These are phyloP conservation scores for Micromesistius poutassou DNA, from an alignment of 2,797 vertebrate genomes.

Conservation along the genomic window DNA sequence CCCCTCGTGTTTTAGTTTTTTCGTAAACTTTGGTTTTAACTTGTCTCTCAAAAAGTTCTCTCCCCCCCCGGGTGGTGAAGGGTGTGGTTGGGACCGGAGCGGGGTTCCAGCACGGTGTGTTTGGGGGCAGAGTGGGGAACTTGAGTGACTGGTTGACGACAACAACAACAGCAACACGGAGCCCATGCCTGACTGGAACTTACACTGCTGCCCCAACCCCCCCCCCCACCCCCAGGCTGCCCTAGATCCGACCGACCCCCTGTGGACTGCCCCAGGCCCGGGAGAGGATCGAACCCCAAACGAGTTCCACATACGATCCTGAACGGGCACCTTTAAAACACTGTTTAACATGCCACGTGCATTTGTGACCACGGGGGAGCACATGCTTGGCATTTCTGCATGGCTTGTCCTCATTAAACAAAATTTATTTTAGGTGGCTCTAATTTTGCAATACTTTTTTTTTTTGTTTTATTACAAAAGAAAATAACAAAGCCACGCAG, in stretches of 20 bases:
- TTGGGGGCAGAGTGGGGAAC: neutral
- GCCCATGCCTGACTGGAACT: neutral
- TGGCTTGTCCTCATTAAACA: neutral
- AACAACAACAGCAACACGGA: conserved; percentile 12
- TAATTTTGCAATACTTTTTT: neutral
- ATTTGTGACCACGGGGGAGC: neutral
- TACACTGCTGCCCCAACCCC: neutral
- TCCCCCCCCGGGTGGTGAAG: neutral
- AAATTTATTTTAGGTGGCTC: neutral
- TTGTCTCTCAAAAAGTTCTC: conserved; percentile 32
- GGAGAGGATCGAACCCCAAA: conserved; percentile 45
- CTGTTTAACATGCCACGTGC: conserved; percentile 39
- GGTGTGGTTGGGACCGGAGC: conserved; percentile 29
- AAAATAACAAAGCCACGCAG: neutral
- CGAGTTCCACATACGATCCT: conserved; percentile 36
- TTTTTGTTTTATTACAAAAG: neutral
- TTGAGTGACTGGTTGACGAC: conserved; percentile 26
- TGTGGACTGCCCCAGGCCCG: neutral
- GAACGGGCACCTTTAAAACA: conserved; percentile 37
- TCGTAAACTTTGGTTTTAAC: conserved; percentile 49
- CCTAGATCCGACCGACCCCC: conserved; percentile 5
- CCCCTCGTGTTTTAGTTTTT: conserved; percentile 58
- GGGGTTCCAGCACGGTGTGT: neutral
- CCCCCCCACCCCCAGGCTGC: conserved; percentile 26
- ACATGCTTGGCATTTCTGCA: neutral